Conservation (phyloP, 2,888 invertebrate species). For the Glaucopsyche alexis region DNA sequence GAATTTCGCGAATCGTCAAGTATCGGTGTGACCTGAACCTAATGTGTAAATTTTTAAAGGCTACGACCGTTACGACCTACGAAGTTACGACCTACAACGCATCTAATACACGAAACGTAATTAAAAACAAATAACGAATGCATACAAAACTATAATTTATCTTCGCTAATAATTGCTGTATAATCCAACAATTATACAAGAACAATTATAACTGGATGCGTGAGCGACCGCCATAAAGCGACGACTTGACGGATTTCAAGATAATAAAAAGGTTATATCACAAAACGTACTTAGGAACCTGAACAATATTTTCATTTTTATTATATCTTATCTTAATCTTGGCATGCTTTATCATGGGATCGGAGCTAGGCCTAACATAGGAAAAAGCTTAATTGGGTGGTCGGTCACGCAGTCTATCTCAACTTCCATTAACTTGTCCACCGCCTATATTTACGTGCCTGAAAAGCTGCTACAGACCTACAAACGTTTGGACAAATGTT, state of each 20-base stretch:
- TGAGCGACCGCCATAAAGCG: slow-evolving; percentile 20
- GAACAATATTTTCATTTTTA: slow-evolving; percentile 43
- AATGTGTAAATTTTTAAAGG: neutral
- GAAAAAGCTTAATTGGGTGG: slow-evolving; percentile 50
- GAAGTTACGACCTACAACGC: neutral
- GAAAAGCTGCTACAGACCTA: neutral
- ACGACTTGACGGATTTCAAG: slow-evolving; percentile 31
- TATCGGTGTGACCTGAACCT: no score
- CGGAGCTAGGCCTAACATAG: slow-evolving; percentile 38
- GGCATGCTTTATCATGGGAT: slow-evolving; percentile 43
- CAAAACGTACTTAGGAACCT: slow-evolving; percentile 35
- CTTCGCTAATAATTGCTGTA: slow-evolving; percentile 42
- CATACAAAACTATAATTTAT: slow-evolving; percentile 43
- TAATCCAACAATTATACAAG: slow-evolving; percentile 33
- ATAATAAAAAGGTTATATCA: slow-evolving; percentile 35
- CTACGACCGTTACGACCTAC: no score
- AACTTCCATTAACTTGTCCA: slow-evolving; percentile 69
- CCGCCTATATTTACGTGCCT: slow-evolving; percentile 55
- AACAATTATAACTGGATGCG: slow-evolving; percentile 24
- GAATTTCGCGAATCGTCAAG: no score
- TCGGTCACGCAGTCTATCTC: slow-evolving; percentile 66
- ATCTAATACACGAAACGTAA: neutral
- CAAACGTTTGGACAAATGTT: slow-evolving; percentile 1
- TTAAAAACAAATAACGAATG: slow-evolving; percentile 37
- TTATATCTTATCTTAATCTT: slow-evolving; percentile 42